A percentile compares a stretch with the other conserved stretches of the same genome.
phyloP scores from a whole-genome alignment of 2,797 vertebrate genomes.

The Carapus acus region DNA sequence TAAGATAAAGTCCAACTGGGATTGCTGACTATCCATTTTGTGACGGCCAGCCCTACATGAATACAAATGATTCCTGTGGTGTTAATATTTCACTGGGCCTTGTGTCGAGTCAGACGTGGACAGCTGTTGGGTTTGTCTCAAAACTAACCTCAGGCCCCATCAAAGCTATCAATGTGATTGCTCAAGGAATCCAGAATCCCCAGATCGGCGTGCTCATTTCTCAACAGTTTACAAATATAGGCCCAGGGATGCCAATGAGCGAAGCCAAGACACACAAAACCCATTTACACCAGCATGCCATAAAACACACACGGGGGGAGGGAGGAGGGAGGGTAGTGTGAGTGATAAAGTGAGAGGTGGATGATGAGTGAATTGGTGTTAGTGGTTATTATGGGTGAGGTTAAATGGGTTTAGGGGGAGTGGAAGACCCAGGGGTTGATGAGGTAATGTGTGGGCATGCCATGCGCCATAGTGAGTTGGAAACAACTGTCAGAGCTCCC shows the following conservation, averaged over 20 bases:
- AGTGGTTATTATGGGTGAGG: conserved; percentile 61
- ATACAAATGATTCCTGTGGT: no score
- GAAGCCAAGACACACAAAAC: conserved; percentile 49
- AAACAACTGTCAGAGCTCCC: conserved; percentile 1
- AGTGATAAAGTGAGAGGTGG: conserved; percentile 48
- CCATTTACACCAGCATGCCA: conserved; percentile 76
- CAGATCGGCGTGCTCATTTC: conserved; percentile 57
- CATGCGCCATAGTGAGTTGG: conserved; percentile 72
- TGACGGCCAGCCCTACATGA: no score
- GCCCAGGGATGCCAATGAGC: conserved; percentile 33
- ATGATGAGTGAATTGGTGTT: conserved; percentile 30
- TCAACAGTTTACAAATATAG: conserved; percentile 57
- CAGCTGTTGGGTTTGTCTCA: no score
- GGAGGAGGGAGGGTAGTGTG: conserved; percentile 45
- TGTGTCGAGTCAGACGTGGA: no score
- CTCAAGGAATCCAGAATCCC: conserved; percentile 43
- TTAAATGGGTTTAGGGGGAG: conserved; percentile 46
- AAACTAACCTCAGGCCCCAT: no score
- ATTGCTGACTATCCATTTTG: no score
- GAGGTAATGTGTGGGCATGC: conserved; percentile 75
- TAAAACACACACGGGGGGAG: conserved; percentile 34
- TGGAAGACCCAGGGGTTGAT: conserved; percentile 28
- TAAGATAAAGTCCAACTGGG: no score
- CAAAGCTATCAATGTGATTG: conserved; percentile 37
- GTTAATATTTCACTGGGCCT: no score